Conservation (phyloP, 2,797 vertebrate species). For the Poeciliopsis paucimaculata region DNA sequence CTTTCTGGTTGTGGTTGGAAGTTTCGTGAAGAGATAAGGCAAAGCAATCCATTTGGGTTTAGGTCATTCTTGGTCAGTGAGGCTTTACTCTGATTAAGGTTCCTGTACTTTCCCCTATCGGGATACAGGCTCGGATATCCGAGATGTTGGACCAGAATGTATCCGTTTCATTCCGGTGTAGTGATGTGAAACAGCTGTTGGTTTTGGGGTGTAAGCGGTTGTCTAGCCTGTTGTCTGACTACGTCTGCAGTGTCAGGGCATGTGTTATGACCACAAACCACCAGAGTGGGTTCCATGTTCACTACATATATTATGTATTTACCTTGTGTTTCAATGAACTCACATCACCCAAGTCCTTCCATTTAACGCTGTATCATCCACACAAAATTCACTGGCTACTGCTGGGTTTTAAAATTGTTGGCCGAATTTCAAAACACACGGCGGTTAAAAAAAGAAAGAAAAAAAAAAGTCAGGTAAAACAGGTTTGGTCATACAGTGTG, state of each 20-base stretch:
- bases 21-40: conserved; percentile 1
- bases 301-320: background rate
- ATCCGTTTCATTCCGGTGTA: conserved; percentile 40
- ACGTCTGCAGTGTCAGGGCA: conserved; percentile 9
- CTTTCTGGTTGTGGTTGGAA: conserved; percentile 13
- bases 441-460: background rate
- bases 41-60: conserved; percentile 27
- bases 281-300: background rate
- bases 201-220: conserved; percentile 33
- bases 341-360: background rate
- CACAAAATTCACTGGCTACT: background rate
- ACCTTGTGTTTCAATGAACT: background rate
- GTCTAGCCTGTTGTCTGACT: conserved; percentile 20
- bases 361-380: background rate
- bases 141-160: conserved; percentile 36
- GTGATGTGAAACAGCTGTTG: conserved; percentile 25
- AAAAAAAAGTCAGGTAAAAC: background rate
- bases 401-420: background rate
- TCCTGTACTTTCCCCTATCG: conserved; percentile 59
- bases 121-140: conserved; percentile 44
- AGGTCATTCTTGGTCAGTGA: conserved; percentile 41
- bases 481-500: too few species aligned
- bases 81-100: conserved; percentile 50
- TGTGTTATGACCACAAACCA: background rate
- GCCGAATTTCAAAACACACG: background rate